phyloP scores from a whole-genome alignment of 2,113 vertebrate genomes.

The Brachypodius melanocephalos region DNA sequence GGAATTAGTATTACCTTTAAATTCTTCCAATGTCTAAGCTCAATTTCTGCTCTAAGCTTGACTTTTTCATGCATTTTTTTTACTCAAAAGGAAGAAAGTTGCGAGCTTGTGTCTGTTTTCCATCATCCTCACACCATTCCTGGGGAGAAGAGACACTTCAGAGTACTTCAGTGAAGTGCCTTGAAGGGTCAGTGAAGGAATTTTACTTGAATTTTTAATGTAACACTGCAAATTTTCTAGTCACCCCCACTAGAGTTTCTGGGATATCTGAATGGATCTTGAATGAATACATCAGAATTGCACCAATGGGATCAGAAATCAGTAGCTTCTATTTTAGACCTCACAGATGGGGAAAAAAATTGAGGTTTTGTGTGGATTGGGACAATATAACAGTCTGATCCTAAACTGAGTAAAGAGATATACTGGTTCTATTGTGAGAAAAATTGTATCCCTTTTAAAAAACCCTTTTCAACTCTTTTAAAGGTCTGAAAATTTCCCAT shows the following conservation, averaged over 20 bases:
- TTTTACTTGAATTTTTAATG: background rate
- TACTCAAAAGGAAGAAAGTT: background rate
- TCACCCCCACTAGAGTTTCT: background rate
- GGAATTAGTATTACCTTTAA: background rate
- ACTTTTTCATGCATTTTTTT: background rate
- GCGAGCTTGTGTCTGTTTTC: background rate
- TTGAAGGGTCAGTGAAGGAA: background rate
- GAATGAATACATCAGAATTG: background rate
- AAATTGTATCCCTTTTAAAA: background rate
- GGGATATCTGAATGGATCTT: background rate
- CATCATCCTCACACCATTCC: background rate
- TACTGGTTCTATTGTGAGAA: background rate
- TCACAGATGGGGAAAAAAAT: background rate
- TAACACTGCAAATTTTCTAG: background rate
- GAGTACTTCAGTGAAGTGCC: background rate
- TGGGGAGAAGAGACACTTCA: background rate
- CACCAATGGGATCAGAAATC: background rate
- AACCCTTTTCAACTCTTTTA: background rate
- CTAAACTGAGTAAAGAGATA: background rate
- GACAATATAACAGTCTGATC: background rate
- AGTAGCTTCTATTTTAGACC: background rate
- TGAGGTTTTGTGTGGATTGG: background rate
- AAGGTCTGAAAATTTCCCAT: background rate
- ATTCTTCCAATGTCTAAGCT: background rate
- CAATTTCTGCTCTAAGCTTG: background rate